phyloP scores from a whole-genome alignment of 2,113 vertebrate genomes.

The Leuciscus idus region DNA sequence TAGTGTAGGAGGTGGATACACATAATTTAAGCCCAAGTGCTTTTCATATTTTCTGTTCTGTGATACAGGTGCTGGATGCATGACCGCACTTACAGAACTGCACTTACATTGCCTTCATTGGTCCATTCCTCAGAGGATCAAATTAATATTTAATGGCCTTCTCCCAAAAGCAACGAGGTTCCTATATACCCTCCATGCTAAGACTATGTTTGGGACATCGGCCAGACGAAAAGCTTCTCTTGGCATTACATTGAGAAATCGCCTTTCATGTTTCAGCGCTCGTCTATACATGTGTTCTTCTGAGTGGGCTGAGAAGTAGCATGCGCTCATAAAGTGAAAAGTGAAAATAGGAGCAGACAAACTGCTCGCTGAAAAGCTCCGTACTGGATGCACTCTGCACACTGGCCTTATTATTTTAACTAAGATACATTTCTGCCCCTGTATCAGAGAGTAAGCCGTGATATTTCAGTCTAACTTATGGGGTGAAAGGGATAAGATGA shows the following conservation, averaged over 20 bases:
- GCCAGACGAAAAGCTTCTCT: constrained; percentile 54
- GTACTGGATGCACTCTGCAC: not conserved
- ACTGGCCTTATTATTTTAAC: constrained; percentile 30
- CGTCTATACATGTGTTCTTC: constrained; percentile 26
- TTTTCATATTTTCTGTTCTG: not conserved
- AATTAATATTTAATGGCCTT: constrained; percentile 71
- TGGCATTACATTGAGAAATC: constrained; percentile 49
- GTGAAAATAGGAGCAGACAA: constrained; percentile 38
- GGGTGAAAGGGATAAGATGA: not conserved
- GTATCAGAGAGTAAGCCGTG: not conserved
- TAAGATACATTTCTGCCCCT: constrained; percentile 2
- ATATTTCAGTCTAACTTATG: constrained; percentile 18
- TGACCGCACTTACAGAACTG: not conserved
- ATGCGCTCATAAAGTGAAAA: constrained; percentile 23
- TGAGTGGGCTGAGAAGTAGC: constrained; percentile 29
- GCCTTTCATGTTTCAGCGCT: constrained; percentile 43
- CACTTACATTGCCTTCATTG: not conserved
- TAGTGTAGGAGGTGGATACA: constrained; percentile 13
- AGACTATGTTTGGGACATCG: constrained; percentile 48
- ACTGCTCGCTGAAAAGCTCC: constrained; percentile 7
- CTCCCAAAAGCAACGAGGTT: constrained; percentile 53
- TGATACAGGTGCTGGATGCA: constrained; percentile 22
- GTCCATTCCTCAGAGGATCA: constrained; percentile 58
- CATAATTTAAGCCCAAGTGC: constrained; percentile 26
- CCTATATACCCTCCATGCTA: constrained; percentile 58